phyloP scores from a whole-genome alignment of 2,888 invertebrate species.

The Drosophila sordidula region DNA sequence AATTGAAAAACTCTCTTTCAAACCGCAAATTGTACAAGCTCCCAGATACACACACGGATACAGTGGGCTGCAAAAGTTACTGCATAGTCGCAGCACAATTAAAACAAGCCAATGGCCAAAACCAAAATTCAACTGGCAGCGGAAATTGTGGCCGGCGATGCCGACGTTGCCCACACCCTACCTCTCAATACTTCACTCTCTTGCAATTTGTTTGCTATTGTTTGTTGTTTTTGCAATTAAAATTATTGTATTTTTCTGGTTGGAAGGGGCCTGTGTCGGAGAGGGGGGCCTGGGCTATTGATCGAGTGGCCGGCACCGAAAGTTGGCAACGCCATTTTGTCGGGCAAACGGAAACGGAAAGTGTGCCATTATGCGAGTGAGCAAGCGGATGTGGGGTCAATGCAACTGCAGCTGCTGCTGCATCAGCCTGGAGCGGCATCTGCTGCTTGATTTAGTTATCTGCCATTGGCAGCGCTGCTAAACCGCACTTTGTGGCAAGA shows the following conservation, averaged over 20 bases:
- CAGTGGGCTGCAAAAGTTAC: slow-evolving; percentile 62
- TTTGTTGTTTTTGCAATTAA: slow-evolving; percentile 68
- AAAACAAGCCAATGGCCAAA: slow-evolving; percentile 65
- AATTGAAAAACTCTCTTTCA: slow-evolving; percentile 13
- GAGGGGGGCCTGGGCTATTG: slow-evolving; percentile 42
- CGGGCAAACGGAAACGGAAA: slow-evolving; percentile 71
- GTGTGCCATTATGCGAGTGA: slow-evolving; percentile 72
- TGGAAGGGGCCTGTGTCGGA: not conserved
- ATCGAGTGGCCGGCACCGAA: slow-evolving; percentile 44
- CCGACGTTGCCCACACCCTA: slow-evolving; percentile 8
- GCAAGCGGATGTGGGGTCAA: slow-evolving; percentile 49
- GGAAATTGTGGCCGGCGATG: slow-evolving; percentile 59
- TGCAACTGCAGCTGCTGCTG: slow-evolving; percentile 35
- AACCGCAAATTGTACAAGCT: slow-evolving; percentile 42
- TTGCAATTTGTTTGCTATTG: slow-evolving; percentile 66
- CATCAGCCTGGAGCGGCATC: slow-evolving; percentile 25
- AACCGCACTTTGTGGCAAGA: slow-evolving; percentile 55
- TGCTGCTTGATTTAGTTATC: slow-evolving; percentile 67
- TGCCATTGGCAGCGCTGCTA: slow-evolving; percentile 39
- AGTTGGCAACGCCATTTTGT: slow-evolving; percentile 61
- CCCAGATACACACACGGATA: slow-evolving; percentile 20
- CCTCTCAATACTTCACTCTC: not conserved
- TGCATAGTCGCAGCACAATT: slow-evolving; percentile 50
- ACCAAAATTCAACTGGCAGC: slow-evolving; percentile 42
- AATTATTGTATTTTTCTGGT: slow-evolving; percentile 60